These are phyloP conservation scores for Lithophane ornitopus DNA, from an alignment of 2,888 invertebrate species.

Conservation along the genomic window DNA sequence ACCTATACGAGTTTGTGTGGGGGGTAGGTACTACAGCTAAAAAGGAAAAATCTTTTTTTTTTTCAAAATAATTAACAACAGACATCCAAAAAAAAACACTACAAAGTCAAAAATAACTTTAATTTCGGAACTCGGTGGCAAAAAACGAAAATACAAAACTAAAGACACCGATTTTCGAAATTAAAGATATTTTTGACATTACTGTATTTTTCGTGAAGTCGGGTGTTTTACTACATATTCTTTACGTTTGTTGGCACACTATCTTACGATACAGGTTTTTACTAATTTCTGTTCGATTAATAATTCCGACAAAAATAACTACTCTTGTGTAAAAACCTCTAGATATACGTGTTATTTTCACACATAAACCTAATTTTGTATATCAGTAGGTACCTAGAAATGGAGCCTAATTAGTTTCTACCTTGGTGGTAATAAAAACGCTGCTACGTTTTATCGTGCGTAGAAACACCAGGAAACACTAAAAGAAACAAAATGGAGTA, in stretches of 20 bases:
- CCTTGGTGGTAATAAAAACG: slow-evolving; percentile 39
- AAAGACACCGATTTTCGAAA: not conserved
- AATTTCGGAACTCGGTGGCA: not conserved
- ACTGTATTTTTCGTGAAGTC: not conserved
- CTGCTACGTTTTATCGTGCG: slow-evolving; percentile 31
- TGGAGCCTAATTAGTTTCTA: slow-evolving; percentile 27
- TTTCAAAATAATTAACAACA: no score
- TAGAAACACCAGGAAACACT: slow-evolving; percentile 41
- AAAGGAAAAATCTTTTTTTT: not conserved
- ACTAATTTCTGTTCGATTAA: slow-evolving; percentile 3
- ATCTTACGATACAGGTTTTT: not conserved
- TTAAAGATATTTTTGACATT: not conserved
- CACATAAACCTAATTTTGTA: slow-evolving; percentile 1
- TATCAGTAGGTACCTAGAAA: not conserved
- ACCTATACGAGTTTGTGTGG: not conserved
- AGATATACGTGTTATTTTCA: slow-evolving; percentile 22
- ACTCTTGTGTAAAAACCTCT: slow-evolving; percentile 3
- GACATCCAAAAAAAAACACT: not conserved
- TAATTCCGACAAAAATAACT: not conserved
- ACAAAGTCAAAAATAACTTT: no score
- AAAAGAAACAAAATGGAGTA: slow-evolving; percentile 41
- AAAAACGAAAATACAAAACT: not conserved
- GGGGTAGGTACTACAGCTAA: not conserved
- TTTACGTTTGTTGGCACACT: not conserved
- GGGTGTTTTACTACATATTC: not conserved